phyloP scores from a whole-genome alignment of 92 coral and sea anemone species.

The Epizoanthus fatuus region DNA sequence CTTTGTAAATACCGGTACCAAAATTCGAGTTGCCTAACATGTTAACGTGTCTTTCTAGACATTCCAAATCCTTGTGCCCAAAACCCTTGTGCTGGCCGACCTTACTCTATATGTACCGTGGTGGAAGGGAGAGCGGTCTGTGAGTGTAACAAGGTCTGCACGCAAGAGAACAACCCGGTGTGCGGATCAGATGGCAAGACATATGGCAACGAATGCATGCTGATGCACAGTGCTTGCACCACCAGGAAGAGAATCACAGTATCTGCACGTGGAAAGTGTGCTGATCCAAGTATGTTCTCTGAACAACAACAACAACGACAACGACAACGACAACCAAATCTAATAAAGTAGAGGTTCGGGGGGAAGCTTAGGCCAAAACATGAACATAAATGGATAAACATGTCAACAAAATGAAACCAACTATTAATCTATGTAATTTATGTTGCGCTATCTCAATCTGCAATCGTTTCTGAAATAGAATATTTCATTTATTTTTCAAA shows the following conservation, averaged over 20 bases:
- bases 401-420: too few species aligned
- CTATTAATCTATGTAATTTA: too few species aligned
- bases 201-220: slow-evolving; percentile 11
- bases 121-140: slow-evolving; percentile 5
- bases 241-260: slow-evolving; percentile 17
- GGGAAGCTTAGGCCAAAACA: too few species aligned
- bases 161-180: neutral
- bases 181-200: slow-evolving; percentile 31
- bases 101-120: slow-evolving; percentile 19
- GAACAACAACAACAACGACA: neutral
- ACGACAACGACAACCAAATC: neutral
- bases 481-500: neutral
- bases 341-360: too few species aligned
- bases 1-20: too few species aligned
- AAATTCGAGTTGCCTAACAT: neutral
- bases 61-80: slow-evolving; percentile 20
- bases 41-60: neutral
- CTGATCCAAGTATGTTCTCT: neutral
- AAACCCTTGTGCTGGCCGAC: slow-evolving; percentile 36
- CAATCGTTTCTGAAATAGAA: too few species aligned
- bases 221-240: slow-evolving; percentile 5
- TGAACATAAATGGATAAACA: too few species aligned
- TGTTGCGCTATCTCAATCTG: too few species aligned
- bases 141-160: slow-evolving; percentile 24
- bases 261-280: neutral